Percentiles rank a stretch among this genome's conserved stretches.
phyloP scores from a whole-genome alignment of 2,113 vertebrate genomes.

The Nicator chloris region DNA sequence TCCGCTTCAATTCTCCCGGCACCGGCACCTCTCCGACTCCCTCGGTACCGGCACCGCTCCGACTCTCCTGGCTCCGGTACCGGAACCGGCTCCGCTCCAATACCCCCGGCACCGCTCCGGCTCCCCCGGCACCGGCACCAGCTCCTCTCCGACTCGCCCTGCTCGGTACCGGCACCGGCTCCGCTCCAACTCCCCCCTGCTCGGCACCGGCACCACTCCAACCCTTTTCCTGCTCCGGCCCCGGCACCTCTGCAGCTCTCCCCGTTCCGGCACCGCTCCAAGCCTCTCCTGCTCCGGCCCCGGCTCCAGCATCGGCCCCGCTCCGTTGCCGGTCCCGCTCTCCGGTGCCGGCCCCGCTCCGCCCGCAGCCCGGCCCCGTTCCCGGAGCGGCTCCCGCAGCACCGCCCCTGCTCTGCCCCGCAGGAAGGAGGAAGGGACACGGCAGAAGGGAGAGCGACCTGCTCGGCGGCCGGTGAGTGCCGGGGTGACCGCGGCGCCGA shows the following conservation, averaged over 20 bases:
- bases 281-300: not conserved
- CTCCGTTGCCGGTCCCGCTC: not conserved
- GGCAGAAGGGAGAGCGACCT: not conserved
- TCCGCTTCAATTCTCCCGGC: not conserved
- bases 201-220: not conserved
- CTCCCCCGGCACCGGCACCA: not conserved
- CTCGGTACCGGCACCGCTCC: not conserved
- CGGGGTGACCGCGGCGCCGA: not conserved
- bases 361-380: not conserved
- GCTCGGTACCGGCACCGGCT: too few relatives aligned
- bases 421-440: constrained; percentile 2
- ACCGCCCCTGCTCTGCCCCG: not conserved
- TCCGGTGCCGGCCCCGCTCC: not conserved
- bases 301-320: not conserved
- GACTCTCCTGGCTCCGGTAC: not conserved
- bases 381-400: not conserved
- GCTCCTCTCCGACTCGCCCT: not conserved
- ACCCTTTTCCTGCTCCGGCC: too few relatives aligned
- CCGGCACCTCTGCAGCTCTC: not conserved
- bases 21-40: too few relatives aligned
- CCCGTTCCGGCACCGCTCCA: not conserved
- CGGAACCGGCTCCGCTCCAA: not conserved
- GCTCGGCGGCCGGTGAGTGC: constrained; percentile 11
- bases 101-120: not conserved
- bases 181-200: not conserved